Percentiles rank a stretch among this genome's conserved stretches.
phyloP scores from a whole-genome alignment of 1,140 invertebrate species.

The Lysiphlebus fabarum region DNA sequence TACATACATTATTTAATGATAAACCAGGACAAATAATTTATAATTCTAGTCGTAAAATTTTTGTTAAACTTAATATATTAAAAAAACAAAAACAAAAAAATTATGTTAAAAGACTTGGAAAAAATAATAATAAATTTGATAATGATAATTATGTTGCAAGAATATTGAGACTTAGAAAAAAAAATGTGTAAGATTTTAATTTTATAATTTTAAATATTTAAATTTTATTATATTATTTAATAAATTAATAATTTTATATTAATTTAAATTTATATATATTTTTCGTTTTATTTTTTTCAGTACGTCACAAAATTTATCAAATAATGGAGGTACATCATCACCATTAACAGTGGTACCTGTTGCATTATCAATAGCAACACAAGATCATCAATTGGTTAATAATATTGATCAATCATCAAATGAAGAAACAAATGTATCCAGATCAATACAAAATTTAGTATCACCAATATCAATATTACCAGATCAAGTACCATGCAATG shows the following conservation, averaged over 20 bases:
- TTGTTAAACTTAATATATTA: slow-evolving; percentile 3
- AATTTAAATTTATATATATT: too few relatives aligned
- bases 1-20: neutral
- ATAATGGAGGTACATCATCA: slow-evolving; percentile 38
- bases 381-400: slow-evolving; percentile 32
- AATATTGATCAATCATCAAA: slow-evolving; percentile 37
- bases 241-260: too few relatives aligned
- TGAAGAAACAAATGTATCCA: slow-evolving; percentile 35
- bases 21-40: neutral
- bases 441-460: slow-evolving; percentile 32
- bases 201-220: neutral
- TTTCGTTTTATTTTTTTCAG: too few relatives aligned
- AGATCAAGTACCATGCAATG: slow-evolving; percentile 28
- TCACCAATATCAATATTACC: slow-evolving; percentile 39
- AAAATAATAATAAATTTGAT: neutral
- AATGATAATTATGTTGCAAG: neutral
- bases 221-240: too few relatives aligned
- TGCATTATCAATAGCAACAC: slow-evolving; percentile 36
- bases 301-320: slow-evolving; percentile 34
- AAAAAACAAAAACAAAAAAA: too few relatives aligned
- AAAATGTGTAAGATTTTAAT: slow-evolving; percentile 1
- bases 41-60: slow-evolving; percentile 5
- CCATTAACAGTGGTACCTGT: slow-evolving; percentile 38
- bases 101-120: slow-evolving; percentile 6
- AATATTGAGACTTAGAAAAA: neutral